Evolutionary conservation across 2,888 invertebrate genomes (phyloP).

Genomic region (Sarcophaga carnaria): DNA sequence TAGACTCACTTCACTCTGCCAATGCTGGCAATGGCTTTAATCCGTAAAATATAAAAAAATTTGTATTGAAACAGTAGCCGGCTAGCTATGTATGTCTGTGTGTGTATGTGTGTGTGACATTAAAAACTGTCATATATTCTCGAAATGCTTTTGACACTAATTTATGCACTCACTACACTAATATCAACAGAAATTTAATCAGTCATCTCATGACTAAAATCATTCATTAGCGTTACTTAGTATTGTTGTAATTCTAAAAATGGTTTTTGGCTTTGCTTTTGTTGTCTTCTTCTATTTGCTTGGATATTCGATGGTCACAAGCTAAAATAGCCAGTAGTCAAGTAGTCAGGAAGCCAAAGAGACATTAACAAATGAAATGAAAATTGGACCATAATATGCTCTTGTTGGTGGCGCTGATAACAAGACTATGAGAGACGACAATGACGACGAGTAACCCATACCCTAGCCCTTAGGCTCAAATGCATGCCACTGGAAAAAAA

Average conservation of each 20-base stretch:
- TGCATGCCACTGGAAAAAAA: slow-evolving; percentile 54
- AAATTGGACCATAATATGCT: slow-evolving; percentile 40
- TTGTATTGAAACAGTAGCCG: neutral
- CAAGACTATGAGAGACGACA: slow-evolving; percentile 73
- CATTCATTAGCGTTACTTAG: slow-evolving; percentile 62
- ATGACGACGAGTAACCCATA: slow-evolving; percentile 71
- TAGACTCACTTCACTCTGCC: slow-evolving; percentile 25
- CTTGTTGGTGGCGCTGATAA: slow-evolving; percentile 63
- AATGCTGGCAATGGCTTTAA: neutral
- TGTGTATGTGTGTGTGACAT: slow-evolving; percentile 11
- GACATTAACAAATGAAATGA: slow-evolving; percentile 27
- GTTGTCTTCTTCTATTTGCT: neutral
- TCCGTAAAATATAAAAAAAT: slow-evolving; percentile 12
- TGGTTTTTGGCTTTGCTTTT: slow-evolving; percentile 4
- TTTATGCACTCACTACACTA: slow-evolving; percentile 62
- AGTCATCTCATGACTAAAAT: slow-evolving; percentile 63
- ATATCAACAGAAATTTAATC: slow-evolving; percentile 70
- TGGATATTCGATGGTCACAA: slow-evolving; percentile 38
- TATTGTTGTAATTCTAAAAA: slow-evolving; percentile 15
- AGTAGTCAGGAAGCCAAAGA: slow-evolving; percentile 20
- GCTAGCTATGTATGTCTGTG: neutral
- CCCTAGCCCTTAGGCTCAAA: slow-evolving; percentile 62
- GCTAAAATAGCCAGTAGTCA: slow-evolving; percentile 53
- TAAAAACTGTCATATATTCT: slow-evolving; percentile 66
- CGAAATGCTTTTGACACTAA: slow-evolving; percentile 67